Evolutionary conservation across 2,888 invertebrate genomes (phyloP).

Genomic region (Schizotus pectinicornis): DNA sequence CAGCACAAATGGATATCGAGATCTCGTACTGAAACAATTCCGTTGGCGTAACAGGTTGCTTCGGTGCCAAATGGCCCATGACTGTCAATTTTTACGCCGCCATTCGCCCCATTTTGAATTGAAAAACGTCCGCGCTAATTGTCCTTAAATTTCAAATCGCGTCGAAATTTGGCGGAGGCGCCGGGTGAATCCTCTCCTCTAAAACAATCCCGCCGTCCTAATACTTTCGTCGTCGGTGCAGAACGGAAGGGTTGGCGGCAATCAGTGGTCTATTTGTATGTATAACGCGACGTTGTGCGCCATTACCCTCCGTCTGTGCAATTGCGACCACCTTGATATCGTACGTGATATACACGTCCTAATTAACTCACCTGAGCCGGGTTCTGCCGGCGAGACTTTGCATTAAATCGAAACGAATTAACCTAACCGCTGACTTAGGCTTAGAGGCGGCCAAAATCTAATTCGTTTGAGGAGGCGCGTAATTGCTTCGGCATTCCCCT

Average conservation of each 20-base stretch:
- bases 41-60: slow-evolving; percentile 27
- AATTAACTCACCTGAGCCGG: slow-evolving; percentile 49
- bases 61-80: slow-evolving; percentile 19
- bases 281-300: slow-evolving; percentile 46
- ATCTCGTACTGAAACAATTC: slow-evolving; percentile 21
- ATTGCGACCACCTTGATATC: slow-evolving; percentile 41
- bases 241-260: slow-evolving; percentile 37
- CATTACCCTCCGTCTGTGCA: slow-evolving; percentile 45
- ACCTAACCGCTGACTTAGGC: too few species aligned
- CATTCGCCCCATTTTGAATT: neutral
- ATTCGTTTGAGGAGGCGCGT: too few species aligned
- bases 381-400: slow-evolving; percentile 46
- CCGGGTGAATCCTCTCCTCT: slow-evolving; percentile 17
- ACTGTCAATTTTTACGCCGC: slow-evolving; percentile 29
- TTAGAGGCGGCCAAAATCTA: too few species aligned
- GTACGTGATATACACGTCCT: slow-evolving; percentile 47
- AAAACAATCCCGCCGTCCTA: slow-evolving; percentile 1
- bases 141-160: neutral
- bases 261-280: slow-evolving; percentile 52
- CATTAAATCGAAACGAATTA: slow-evolving; percentile 42
- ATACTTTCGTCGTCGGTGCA: slow-evolving; percentile 16
- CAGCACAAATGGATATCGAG: slow-evolving; percentile 27
- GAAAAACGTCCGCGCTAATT: slow-evolving; percentile 13
- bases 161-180: neutral
- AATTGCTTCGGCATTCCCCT: too few species aligned